Evolutionary conservation across 2,113 vertebrate genomes (phyloP).

Genomic region (Naja naja): DNA sequence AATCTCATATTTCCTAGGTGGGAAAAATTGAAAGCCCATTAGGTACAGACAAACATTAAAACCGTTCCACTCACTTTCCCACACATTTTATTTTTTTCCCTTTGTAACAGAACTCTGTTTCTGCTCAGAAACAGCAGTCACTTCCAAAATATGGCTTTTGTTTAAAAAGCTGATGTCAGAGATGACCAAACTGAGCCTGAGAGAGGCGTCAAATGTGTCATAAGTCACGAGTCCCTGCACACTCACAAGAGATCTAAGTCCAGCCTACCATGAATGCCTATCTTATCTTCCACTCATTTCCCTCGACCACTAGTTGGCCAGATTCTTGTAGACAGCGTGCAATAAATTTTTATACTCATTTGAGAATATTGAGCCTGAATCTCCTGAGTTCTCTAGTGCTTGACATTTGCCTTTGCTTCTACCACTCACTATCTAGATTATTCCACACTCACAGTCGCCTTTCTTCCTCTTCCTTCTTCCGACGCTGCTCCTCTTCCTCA

Average conservation of each 20-base stretch:
- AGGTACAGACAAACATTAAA: background rate
- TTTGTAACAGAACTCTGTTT: background rate
- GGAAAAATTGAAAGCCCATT: background rate
- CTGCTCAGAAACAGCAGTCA: background rate
- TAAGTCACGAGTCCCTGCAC: background rate
- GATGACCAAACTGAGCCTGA: background rate
- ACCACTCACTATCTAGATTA: constrained; percentile 10
- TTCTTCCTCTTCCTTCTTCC: constrained; percentile 87
- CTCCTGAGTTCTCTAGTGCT: background rate
- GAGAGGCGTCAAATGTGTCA: background rate
- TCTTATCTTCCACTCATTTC: background rate
- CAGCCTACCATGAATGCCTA: background rate
- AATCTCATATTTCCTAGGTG: constrained; percentile 89
- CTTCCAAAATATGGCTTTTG: background rate
- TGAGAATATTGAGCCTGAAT: background rate
- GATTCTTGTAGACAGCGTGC: background rate
- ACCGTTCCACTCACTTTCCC: background rate
- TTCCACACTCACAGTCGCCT: constrained; percentile 80
- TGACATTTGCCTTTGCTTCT: background rate
- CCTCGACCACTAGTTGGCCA: background rate
- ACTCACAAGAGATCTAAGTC: background rate
- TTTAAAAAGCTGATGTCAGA: background rate
- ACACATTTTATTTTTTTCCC: background rate
- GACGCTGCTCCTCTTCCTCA: constrained; percentile 82
- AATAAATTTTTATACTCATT: background rate